phyloP scores from a whole-genome alignment of 1,140 invertebrate genomes.

The Pemphigus obesinymphae region DNA sequence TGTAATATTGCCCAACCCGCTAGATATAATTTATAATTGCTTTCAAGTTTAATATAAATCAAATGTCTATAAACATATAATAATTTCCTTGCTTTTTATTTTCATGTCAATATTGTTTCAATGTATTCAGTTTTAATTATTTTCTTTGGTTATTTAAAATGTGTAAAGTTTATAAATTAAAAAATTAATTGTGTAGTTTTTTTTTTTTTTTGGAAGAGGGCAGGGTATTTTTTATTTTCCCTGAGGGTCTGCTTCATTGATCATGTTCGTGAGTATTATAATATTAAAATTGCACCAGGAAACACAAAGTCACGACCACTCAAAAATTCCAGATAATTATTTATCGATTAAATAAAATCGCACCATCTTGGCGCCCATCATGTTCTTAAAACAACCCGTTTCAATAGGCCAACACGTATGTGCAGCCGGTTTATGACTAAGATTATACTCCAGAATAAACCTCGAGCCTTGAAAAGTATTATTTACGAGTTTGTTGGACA shows the following conservation, averaged over 20 bases:
- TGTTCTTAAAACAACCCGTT: slow-evolving; percentile 15
- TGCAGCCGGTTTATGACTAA: slow-evolving; percentile 16
- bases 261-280: neutral
- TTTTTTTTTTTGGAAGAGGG: too few relatives aligned
- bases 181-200: too few relatives aligned
- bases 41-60: too few relatives aligned
- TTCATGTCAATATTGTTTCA: too few relatives aligned
- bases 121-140: too few relatives aligned
- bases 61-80: too few relatives aligned
- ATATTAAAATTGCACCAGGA: slow-evolving; percentile 1
- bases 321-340: slow-evolving; percentile 25
- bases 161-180: too few relatives aligned
- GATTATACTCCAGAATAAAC: slow-evolving; percentile 24
- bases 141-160: too few relatives aligned
- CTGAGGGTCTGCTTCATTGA: neutral
- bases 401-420: neutral
- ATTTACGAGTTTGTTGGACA: slow-evolving; percentile 22
- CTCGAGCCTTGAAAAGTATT: slow-evolving; percentile 23
- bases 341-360: slow-evolving; percentile 9
- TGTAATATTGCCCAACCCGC: too few relatives aligned
- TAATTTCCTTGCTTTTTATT: too few relatives aligned
- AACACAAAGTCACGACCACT: neutral
- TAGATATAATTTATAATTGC: too few relatives aligned
- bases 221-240: neutral
- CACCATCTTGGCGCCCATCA: neutral